These are phyloP conservation scores for Morelia viridis DNA, from an alignment of 2,797 vertebrate genomes.

Conservation along the genomic window DNA sequence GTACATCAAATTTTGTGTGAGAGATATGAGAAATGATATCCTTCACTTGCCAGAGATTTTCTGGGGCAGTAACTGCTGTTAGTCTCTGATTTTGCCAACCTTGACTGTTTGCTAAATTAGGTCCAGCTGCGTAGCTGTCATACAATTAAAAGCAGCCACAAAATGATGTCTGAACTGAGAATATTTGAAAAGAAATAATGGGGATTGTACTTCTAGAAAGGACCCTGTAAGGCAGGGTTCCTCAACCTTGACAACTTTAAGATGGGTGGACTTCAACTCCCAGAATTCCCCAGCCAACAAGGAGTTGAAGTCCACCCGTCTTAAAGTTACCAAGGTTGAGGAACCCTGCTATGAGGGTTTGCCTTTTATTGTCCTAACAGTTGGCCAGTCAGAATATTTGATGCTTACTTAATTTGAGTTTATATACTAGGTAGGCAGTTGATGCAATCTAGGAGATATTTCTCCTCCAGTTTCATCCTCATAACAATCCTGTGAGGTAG, in stretches of 20 bases:
- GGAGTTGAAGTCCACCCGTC: no score
- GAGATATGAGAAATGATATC: background rate
- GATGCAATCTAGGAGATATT: background rate
- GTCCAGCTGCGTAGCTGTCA: background rate
- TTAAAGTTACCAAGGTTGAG: background rate
- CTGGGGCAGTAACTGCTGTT: background rate
- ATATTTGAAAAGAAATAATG: background rate
- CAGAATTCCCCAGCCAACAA: no score
- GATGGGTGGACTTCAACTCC: no score
- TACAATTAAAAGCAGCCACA: background rate
- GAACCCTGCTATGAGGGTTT: background rate
- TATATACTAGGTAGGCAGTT: background rate
- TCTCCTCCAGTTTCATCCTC: background rate
- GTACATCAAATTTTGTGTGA: background rate
- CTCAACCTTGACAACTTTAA: background rate
- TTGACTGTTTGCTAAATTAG: background rate
- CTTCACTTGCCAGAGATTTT: background rate
- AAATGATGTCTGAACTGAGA: background rate
- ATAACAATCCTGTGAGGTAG: background rate
- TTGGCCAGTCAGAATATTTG: background rate
- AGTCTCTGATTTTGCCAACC: background rate
- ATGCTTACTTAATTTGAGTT: background rate
- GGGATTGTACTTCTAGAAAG: constrained; percentile 15
- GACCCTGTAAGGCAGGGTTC: constrained; percentile 2
- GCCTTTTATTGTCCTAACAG: background rate